Evolutionary conservation across 2,888 invertebrate species (phyloP), one percentile per base, ranked within the genome.

Genomic region (Sialis fuliginosa): DNA sequence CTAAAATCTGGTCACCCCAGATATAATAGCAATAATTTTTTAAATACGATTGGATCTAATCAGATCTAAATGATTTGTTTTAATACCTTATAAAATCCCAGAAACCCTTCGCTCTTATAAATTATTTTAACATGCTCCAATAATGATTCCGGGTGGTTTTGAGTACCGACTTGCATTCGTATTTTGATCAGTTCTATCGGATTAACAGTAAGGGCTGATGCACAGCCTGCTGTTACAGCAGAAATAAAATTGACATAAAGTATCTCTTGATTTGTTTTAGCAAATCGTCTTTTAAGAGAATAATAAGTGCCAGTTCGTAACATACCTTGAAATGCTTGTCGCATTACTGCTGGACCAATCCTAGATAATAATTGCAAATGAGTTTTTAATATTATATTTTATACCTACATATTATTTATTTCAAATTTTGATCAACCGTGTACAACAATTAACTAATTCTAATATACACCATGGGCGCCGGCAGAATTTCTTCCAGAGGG

Each of bases 181-280:
- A 93, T 93, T 75, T 95, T 95, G 33, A 95, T 74, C 41, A 95
- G 91, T 69, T 95, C 95, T 0, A 93, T 95, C n/a, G 93, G 93
- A 69, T 92, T 95, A 46, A 93, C 93, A 56, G 93, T 85, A n/a
- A 91, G 86, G 58, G 89, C 89, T 45, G 91, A 89, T 34, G 91
- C 72, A n/a, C 89, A 86, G 8, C 93, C 90, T 30, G 87, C 84
- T 57, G 81, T 67, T 45, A 85, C 80, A 31, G 88, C 92, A 67
- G 91, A 92, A 51, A 79, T 67, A 13, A 91, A 77, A 68, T 87
- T 80, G 8, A 77, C 70, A 56, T 74, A 67, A n/a, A 82, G 65
- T 50, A 66, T 68, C 56, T 75, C 73, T 52, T 65, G 62, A 12
- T 67, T 70, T 52, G 72, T 66, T 60, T 74, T 68, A 9, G 75